phyloP scores from a whole-genome alignment of 2,113 vertebrate species.

The Rhineura floridana region DNA sequence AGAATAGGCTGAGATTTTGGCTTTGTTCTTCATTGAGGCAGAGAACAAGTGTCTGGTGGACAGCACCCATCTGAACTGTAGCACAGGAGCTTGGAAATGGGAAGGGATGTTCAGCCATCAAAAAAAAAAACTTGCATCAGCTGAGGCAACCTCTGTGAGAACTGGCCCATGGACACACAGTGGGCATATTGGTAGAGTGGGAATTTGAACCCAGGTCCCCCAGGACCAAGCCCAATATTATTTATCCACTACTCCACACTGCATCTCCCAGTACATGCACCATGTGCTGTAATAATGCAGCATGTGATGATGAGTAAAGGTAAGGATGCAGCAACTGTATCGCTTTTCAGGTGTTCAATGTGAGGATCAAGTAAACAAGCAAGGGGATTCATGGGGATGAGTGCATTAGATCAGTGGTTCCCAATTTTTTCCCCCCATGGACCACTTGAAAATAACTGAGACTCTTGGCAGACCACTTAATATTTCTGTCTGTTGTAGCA shows the following conservation, averaged over 20 bases:
- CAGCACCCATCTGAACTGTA: background rate
- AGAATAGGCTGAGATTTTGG: background rate
- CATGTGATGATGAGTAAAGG: no score
- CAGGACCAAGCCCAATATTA: accelerated
- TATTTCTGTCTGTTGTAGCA: no score
- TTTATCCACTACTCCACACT: background rate
- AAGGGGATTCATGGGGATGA: no score
- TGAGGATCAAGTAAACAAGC: no score
- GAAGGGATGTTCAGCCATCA: background rate
- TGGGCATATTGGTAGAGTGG: background rate
- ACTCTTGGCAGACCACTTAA: no score
- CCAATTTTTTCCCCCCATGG: no score
- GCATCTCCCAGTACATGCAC: background rate
- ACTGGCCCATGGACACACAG: background rate
- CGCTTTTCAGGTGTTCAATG: no score
- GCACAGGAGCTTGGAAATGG: background rate
- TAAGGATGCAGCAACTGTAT: background rate
- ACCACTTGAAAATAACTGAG: no score
- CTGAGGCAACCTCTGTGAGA: background rate
- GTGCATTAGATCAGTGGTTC: no score
- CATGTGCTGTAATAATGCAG: no score
- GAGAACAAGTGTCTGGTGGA: background rate
- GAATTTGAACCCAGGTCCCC: background rate
- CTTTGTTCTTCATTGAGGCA: background rate
- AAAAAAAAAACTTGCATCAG: background rate